Evolutionary conservation across 1,140 invertebrate genomes (phyloP).

Genomic region (Drosophila pandora): DNA sequence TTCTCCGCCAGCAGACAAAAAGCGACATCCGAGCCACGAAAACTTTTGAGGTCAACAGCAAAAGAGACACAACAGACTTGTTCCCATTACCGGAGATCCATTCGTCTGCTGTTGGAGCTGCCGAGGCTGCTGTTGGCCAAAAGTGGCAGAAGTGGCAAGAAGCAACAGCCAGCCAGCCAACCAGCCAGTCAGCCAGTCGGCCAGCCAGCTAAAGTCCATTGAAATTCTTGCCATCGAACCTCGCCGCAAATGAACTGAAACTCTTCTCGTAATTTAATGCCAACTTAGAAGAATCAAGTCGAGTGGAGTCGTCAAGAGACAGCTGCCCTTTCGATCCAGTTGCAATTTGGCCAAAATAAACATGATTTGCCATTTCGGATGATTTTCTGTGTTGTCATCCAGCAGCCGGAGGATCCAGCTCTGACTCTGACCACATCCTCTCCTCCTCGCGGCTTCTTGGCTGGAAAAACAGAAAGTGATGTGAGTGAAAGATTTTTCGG

Average conservation of each 20-base stretch:
- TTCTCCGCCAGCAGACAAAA: slow-evolving; percentile 64
- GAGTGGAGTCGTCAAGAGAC: slow-evolving; percentile 38
- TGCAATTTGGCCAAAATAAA: slow-evolving; percentile 59
- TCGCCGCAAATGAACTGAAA: slow-evolving; percentile 66
- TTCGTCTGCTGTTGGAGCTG: slow-evolving; percentile 18
- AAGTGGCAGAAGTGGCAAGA: slow-evolving; percentile 23
- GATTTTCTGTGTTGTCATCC: slow-evolving; percentile 73
- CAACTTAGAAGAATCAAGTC: slow-evolving; percentile 65
- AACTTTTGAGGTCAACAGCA: slow-evolving; percentile 72
- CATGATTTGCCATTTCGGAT: slow-evolving; percentile 75
- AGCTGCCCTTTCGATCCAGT: slow-evolving; percentile 72
- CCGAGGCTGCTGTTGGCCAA: slow-evolving; percentile 38
- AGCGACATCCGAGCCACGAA: slow-evolving; percentile 73
- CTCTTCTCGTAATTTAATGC: slow-evolving; percentile 67
- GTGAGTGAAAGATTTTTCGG: slow-evolving; percentile 47
- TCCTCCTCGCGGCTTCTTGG: slow-evolving; percentile 15
- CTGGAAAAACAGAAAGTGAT: slow-evolving; percentile 42
- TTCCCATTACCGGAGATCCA: slow-evolving; percentile 58
- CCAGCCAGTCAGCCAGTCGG: not conserved
- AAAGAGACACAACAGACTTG: slow-evolving; percentile 45
- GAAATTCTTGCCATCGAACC: slow-evolving; percentile 64
- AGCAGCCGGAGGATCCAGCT: slow-evolving; percentile 42
- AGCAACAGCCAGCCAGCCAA: not conserved
- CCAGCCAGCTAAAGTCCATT: slow-evolving; percentile 46
- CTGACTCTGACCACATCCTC: slow-evolving; percentile 18